A percentile compares a stretch with the other conserved stretches of the same genome.
Conservation (phyloP, 2,888 invertebrate genomes). For the Chymomyza amoena region DNA sequence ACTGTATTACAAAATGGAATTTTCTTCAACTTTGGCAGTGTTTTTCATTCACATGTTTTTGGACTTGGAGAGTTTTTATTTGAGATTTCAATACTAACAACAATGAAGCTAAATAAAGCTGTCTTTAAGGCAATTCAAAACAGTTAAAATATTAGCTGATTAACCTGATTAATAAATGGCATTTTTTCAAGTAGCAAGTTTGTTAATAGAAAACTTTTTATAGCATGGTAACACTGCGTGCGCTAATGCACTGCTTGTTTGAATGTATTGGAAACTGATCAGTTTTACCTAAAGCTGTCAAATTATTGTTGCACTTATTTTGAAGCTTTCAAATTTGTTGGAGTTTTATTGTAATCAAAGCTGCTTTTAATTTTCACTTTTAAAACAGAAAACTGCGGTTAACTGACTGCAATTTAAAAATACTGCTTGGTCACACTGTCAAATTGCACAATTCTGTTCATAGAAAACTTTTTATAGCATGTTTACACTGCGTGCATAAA, state of each 20-base stretch:
- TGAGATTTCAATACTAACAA: background rate
- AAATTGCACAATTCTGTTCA: background rate
- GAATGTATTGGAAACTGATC: too few relatives aligned
- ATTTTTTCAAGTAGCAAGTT: background rate
- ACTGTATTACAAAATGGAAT: slow-evolving; percentile 27
- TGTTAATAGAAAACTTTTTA: background rate
- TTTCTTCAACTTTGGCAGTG: slow-evolving; percentile 35
- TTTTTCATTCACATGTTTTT: slow-evolving; percentile 28
- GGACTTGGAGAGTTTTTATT: background rate
- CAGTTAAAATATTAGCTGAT: background rate
- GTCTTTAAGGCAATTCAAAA: slow-evolving; percentile 7
- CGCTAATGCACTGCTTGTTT: background rate
- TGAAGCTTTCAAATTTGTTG: too few relatives aligned
- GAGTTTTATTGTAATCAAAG: too few relatives aligned
- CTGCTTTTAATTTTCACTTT: too few relatives aligned
- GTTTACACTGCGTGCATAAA: background rate
- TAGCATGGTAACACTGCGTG: background rate
- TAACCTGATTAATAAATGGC: background rate
- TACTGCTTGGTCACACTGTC: too few relatives aligned
- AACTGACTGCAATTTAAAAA: too few relatives aligned
- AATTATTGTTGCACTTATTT: too few relatives aligned
- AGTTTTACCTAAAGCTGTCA: too few relatives aligned
- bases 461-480: background rate
- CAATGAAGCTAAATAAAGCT: background rate
- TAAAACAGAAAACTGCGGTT: too few relatives aligned